Evolutionary conservation across 2,888 invertebrate genomes (phyloP).

Genomic region (Phortica magna): DNA sequence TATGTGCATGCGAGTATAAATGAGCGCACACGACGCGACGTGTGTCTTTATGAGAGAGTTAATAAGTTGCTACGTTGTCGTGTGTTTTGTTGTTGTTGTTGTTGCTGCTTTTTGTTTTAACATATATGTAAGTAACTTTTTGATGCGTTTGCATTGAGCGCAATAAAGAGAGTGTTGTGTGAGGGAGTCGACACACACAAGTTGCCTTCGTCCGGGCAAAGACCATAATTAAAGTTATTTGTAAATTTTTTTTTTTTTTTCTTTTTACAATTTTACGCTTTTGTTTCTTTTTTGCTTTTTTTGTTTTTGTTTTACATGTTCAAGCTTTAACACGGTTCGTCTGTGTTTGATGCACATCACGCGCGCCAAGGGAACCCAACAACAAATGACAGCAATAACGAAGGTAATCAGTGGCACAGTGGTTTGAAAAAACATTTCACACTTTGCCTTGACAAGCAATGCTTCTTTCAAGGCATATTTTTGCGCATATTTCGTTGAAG

Average conservation of each 20-base stretch:
- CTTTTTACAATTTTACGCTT: not conserved
- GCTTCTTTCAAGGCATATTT: no score
- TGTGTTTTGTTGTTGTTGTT: not conserved
- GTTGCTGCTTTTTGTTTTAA: not conserved
- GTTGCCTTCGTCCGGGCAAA: not conserved
- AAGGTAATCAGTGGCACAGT: not conserved
- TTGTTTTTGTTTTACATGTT: conserved; percentile 19
- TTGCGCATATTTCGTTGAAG: no score
- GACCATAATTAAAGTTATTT: conserved; percentile 47
- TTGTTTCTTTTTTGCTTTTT: conserved; percentile 18
- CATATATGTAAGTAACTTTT: not conserved
- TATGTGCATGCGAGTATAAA: not conserved
- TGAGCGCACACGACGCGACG: conserved; percentile 6
- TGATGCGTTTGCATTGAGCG: not conserved
- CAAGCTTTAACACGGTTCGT: conserved; percentile 19
- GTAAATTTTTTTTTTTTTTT: conserved; percentile 15
- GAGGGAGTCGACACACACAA: no score
- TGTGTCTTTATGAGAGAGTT: not conserved
- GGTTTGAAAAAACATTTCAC: not conserved
- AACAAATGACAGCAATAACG: conserved; percentile 6
- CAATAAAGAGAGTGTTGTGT: not conserved
- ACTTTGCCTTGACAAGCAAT: no score
- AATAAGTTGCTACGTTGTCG: not conserved
- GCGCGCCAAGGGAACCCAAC: no score
- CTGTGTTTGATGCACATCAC: conserved; percentile 17